A percentile compares a stretch with the other conserved stretches of the same genome.
Conservation (phyloP, 2,797 vertebrate genomes). For the Discoglossus pictus region DNA sequence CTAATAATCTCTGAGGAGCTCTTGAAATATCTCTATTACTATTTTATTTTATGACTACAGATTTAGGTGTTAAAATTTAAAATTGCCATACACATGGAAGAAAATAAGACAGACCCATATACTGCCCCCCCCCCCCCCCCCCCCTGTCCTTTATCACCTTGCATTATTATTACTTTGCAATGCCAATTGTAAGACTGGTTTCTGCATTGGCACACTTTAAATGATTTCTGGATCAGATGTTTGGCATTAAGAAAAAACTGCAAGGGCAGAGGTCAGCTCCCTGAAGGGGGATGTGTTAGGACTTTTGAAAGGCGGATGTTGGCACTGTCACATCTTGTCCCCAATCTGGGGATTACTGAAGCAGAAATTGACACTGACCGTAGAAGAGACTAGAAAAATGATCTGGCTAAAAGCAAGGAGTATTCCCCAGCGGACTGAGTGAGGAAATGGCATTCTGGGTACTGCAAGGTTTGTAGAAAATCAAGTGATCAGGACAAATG, state of each 20-base stretch:
- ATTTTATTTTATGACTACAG: too few relatives aligned
- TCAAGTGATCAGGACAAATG: too few relatives aligned
- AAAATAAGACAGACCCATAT: background rate
- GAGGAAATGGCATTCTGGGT: constrained; percentile 29
- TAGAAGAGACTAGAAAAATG: constrained; percentile 29
- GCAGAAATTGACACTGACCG: constrained; percentile 37
- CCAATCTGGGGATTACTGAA: constrained; percentile 25
- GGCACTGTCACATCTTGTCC: constrained; percentile 40
- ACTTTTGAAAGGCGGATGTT: constrained; percentile 44
- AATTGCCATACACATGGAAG: too few relatives aligned
- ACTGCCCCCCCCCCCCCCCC: background rate
- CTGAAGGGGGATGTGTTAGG: constrained; percentile 38
- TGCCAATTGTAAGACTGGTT: constrained; percentile 9
- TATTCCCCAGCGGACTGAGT: constrained; percentile 25
- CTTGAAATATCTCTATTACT: too few relatives aligned
- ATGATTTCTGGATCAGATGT: constrained; percentile 27
- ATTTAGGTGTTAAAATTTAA: too few relatives aligned
- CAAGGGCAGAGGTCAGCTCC: constrained; percentile 26
- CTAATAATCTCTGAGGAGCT: too few relatives aligned
- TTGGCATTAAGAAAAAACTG: constrained; percentile 22
- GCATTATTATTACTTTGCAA: background rate
- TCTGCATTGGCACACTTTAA: background rate
- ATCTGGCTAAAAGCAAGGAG: constrained; percentile 33
- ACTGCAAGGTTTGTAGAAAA: too few relatives aligned
- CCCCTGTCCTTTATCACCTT: constrained; percentile 1